Evolutionary conservation across 2,113 vertebrate species (phyloP).

Genomic region (Amblyopsis rosae): DNA sequence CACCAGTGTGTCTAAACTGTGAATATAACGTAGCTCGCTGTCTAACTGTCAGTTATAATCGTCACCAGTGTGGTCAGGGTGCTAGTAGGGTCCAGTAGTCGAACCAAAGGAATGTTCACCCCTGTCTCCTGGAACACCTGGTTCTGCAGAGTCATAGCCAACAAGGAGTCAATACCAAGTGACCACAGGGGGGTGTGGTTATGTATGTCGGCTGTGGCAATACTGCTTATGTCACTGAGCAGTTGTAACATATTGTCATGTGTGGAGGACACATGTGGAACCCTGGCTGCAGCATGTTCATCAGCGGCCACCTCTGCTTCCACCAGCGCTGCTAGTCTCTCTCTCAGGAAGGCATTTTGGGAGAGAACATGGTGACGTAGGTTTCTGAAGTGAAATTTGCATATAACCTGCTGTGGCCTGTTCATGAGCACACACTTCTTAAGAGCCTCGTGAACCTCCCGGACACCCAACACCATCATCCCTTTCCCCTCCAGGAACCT

Average conservation of each 20-base stretch:
- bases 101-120: conserved; percentile 79
- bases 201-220: conserved; percentile 65
- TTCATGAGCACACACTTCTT: conserved; percentile 73
- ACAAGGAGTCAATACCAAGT: conserved; percentile 85
- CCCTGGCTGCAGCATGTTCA: conserved; percentile 1
- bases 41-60: conserved; percentile 56
- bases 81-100: conserved; percentile 79
- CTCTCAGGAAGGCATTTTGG: conserved; percentile 70
- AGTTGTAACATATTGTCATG: conserved; percentile 70
- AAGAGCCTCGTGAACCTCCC: conserved; percentile 78
- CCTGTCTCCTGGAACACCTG: conserved; percentile 77
- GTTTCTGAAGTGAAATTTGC: conserved; percentile 78
- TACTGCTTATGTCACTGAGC: conserved; percentile 68
- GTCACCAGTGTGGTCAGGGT: conserved; percentile 73
- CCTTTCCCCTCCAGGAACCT: conserved; percentile 79
- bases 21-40: too few relatives aligned
- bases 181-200: conserved; percentile 66
- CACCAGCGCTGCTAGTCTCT: conserved; percentile 68
- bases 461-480: conserved; percentile 75
- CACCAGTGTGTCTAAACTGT: too few relatives aligned
- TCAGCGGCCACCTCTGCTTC: conserved; percentile 56
- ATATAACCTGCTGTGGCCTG: conserved; percentile 78
- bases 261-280: conserved; percentile 44
- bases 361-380: conserved; percentile 67
- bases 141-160: conserved; percentile 80